Base-by-base conservation (phyloP, 2,113 vertebrate species). In the Nycticryphes semicollaris region DNA sequence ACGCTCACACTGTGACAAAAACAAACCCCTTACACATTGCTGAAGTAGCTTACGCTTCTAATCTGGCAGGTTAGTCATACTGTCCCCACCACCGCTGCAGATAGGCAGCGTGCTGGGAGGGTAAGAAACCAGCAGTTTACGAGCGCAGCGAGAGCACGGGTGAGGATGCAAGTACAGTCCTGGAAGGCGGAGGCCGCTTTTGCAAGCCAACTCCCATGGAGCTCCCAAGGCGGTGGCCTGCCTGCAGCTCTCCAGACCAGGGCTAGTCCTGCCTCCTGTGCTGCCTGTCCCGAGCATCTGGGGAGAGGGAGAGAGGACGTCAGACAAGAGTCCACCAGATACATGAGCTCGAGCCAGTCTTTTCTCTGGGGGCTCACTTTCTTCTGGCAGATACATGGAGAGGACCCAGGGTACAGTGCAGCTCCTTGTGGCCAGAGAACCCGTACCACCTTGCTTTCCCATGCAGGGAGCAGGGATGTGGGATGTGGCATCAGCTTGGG, bases 121-220 rank as follows among this genome's bases (percentile, higher is more conserved):
- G 56, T 10, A 6, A 31, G 51, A 27, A 81, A 14, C 47, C 37
- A 37, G 48, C 66, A 16, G 45, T 14, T 66, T 3, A 5, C 20
- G 78, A 27, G 37, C 3, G 14, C 59, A 89, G 51, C 0, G 1
- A 64, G 69, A 10, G 6, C 27, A 6, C 2, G 2, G 2, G 53
- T 2, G 68, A 86, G 43, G 51, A 11, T 47, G 41, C 6, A 25
- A 10, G 25, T 24, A 21, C 50, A 20, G 33, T 5, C 48, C 60
- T 51, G 69, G n/a, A 35, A 67, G 51, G 47, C 1, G 3, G 76
- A 75, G 35, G 23, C 35, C 12, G 30, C 75, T 35, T 37, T 6
- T 2, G 51, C n/a, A 35, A 64, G 48, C 28, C 47, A 60, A 51
- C 33, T 83, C 28, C 59, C n/a, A 4, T 5, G 3, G 1, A 35